Percentiles rank a stretch among this genome's conserved stretches.
Conservation (phyloP, 1,140 invertebrate species). For the Cydia splendana region DNA sequence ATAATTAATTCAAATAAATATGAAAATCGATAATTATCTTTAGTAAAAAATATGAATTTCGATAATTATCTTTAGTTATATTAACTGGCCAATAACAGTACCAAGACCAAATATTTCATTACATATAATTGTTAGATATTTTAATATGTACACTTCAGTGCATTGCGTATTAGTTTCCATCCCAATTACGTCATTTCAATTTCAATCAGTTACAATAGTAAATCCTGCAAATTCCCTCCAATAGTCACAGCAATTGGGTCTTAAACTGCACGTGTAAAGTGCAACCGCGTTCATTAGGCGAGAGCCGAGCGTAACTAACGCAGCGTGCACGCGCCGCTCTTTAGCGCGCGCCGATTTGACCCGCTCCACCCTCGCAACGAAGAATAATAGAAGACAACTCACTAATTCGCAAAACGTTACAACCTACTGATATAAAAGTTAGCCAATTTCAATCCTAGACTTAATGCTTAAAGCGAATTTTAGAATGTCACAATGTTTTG, state of each 20-base stretch:
- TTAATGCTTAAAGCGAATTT: background rate
- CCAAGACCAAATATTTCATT: too few species aligned
- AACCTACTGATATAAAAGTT: background rate
- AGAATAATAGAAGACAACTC: conserved; percentile 30
- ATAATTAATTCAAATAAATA: too few species aligned
- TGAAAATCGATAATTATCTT: too few species aligned
- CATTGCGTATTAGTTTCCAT: background rate
- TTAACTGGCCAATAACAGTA: too few species aligned
- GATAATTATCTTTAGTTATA: too few species aligned
- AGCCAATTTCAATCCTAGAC: background rate
- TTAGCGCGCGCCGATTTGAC: conserved; percentile 60
- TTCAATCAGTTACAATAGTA: conserved; percentile 11
- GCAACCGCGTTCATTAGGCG: conserved; percentile 62
- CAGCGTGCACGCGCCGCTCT: conserved; percentile 63
- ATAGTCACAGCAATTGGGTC: conserved; percentile 25
- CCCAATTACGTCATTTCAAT: conserved; percentile 14
- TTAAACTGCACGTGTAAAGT: conserved; percentile 49
- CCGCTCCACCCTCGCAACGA: conserved; percentile 52
- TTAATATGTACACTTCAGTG: background rate
- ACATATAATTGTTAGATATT: too few species aligned
- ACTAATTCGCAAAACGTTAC: conserved; percentile 3
- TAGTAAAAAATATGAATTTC: too few species aligned
- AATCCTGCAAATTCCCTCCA: conserved; percentile 25
- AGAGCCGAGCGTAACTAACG: conserved; percentile 57
- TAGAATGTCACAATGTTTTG: background rate